Base-by-base conservation (phyloP, 2,797 vertebrate genomes). In the Coregonus sp. region DNA sequence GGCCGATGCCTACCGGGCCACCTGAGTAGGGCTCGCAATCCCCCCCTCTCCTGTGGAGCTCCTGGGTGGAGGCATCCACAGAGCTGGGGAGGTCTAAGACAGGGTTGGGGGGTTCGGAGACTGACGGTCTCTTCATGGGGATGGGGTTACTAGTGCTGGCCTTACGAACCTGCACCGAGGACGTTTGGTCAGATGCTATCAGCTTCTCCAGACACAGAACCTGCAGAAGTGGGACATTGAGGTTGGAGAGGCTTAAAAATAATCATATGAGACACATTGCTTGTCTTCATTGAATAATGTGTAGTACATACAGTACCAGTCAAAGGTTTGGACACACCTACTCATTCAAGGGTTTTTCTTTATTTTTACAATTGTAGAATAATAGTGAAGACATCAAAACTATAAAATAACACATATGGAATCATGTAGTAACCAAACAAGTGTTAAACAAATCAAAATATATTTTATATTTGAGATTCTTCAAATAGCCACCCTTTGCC, bases 141-240 rank as follows among this genome's bases (percentile, higher is more conserved):
- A 90, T 92, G 85, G 93, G 94, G 40, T 31, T 20, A 87, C 89
- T 93, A 75, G 94, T 59, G 31, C 89, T 92, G 0, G 94, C 89
- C 40, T 47, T 47, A 73, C 91, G 94, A 0, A 96, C 93, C 90
- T 96, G 95, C 59, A 94, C 94, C 0, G 95, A 93, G 59, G 97
- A 94, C 0, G 67, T 12, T 78, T 95, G 86, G 84, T 94, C 93
- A 1, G 95, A 80, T 0, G 82, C 75, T 25, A 86, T 5, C 70
- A 76, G 89, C 73, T 92, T 95, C 78, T 97, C 94, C 74, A 95
- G 87, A 78, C 89, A 94, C 77, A 99, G 92, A 25, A 98, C 91
- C 98, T 99, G 82, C 5, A 35, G 0, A 47, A 47, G 40, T 47
- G 40, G 16, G 0, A 72, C 1, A 78, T 2, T 59, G 25, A 47